Percentiles rank a stretch among this genome's conserved stretches.
phyloP scores from a whole-genome alignment of 2,888 invertebrate genomes.

The Microctonus hyperodae region DNA sequence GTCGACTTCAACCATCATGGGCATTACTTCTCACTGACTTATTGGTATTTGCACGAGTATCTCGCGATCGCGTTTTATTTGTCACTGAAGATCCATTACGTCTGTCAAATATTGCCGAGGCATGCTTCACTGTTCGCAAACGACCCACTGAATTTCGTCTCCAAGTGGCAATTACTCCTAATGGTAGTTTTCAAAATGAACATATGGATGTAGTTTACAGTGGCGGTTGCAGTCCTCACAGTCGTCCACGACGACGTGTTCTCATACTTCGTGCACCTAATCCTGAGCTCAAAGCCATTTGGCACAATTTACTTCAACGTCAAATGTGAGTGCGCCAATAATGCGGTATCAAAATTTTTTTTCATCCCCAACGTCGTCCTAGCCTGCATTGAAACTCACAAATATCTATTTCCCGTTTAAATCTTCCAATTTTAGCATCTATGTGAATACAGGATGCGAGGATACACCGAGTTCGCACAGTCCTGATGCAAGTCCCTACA shows the following conservation, averaged over 20 bases:
- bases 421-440: conserved; percentile 71
- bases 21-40: conserved; percentile 85
- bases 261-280: conserved; percentile 82
- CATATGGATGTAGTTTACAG: conserved; percentile 47
- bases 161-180: conserved; percentile 65
- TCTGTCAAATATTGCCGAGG: conserved; percentile 79
- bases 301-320: conserved; percentile 87
- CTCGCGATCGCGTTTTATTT: conserved; percentile 84
- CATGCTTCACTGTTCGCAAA: conserved; percentile 85
- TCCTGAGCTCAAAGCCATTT: conserved; percentile 85
- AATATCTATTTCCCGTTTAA: conserved; percentile 25
- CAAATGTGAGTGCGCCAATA: conserved; percentile 76
- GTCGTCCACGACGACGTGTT: conserved; percentile 70
- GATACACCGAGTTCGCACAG: conserved; percentile 77
- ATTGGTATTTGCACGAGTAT: conserved; percentile 84
- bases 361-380: conserved; percentile 23
- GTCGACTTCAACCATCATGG: conserved; percentile 82
- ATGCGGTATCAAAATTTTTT: conserved; percentile 4
- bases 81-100: conserved; percentile 88
- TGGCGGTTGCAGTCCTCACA: conserved; percentile 60
- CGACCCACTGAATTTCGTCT: conserved; percentile 87
- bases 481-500: conserved; percentile 71
- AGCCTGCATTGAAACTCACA: conserved; percentile 31
- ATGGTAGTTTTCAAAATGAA: conserved; percentile 50
- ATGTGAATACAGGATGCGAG: conserved; percentile 82